A percentile compares a stretch with the other conserved stretches of the same genome.
These are phyloP conservation scores for Agapostemon virescens DNA, from an alignment of 2,888 invertebrate species.

Conservation along the genomic window DNA sequence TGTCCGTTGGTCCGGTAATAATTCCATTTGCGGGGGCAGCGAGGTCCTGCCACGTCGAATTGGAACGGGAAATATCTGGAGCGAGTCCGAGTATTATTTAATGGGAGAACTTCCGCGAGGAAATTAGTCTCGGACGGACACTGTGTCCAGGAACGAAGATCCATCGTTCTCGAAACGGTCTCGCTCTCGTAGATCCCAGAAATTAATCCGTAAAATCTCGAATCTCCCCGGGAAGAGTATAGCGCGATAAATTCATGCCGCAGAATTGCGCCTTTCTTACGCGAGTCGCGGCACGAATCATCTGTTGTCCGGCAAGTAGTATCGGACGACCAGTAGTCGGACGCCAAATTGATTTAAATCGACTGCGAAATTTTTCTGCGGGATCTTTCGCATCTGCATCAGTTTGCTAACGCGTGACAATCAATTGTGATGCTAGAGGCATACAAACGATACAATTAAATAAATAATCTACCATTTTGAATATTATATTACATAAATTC, in stretches of 20 bases:
- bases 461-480: too few relatives aligned
- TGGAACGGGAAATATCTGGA: conserved; percentile 5
- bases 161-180: neutral
- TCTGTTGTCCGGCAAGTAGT: neutral
- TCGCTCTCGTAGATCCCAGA: neutral
- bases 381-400: too few relatives aligned
- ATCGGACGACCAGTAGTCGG: neutral
- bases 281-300: neutral
- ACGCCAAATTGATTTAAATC: too few relatives aligned
- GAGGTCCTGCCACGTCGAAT: neutral
- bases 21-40: conserved; percentile 23
- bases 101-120: conserved; percentile 24
- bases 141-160: neutral
- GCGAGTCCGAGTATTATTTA: conserved; percentile 41
- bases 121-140: neutral
- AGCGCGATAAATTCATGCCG: neutral
- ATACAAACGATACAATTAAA: too few relatives aligned
- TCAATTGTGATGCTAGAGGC: too few relatives aligned
- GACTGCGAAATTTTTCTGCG: too few relatives aligned
- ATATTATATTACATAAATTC: too few relatives aligned
- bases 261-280: neutral
- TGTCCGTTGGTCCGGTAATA: conserved; percentile 11
- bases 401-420: too few relatives aligned
- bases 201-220: neutral
- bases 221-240: neutral